A percentile compares a stretch with the other conserved stretches of the same genome.
Evolutionary conservation across 2,113 vertebrate species (phyloP).

Genomic region (Passer domesticus): DNA sequence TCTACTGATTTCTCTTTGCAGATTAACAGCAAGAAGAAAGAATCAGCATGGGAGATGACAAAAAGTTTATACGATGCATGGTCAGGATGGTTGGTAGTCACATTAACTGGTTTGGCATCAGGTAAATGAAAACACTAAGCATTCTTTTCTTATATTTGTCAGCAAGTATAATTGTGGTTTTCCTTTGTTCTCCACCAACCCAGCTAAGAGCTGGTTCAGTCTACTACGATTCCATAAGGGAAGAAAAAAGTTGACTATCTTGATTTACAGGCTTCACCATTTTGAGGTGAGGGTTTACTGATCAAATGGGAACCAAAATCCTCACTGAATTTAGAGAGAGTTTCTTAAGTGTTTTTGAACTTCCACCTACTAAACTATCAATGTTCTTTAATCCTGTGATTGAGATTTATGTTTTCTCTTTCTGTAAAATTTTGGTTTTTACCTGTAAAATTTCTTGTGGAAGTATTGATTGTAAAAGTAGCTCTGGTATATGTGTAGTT

Average conservation of each 20-base stretch:
- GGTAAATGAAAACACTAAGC: constrained; percentile 72
- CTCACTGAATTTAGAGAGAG: background rate
- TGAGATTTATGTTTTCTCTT: background rate
- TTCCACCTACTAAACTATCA: background rate
- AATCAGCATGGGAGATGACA: constrained; percentile 97
- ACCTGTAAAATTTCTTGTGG: background rate
- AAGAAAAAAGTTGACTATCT: background rate
- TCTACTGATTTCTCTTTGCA: constrained; percentile 68
- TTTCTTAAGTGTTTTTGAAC: background rate
- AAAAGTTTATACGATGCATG: constrained; percentile 97
- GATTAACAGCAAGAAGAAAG: constrained; percentile 98
- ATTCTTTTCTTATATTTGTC: background rate
- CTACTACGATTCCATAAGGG: background rate
- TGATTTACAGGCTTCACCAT: background rate
- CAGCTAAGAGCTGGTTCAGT: background rate
- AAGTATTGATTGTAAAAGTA: background rate
- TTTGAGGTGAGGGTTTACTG: background rate
- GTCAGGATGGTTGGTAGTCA: constrained; percentile 98
- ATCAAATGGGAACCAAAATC: background rate
- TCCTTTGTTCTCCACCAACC: background rate
- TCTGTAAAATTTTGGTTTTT: background rate
- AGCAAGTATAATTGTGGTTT: background rate
- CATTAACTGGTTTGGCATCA: constrained; percentile 93
- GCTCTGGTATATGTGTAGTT: background rate
- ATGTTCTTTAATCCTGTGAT: background rate